Percentiles rank a stretch among this genome's conserved stretches.
Conservation (phyloP, 1,140 invertebrate genomes). For the Camponotus vicinus region DNA sequence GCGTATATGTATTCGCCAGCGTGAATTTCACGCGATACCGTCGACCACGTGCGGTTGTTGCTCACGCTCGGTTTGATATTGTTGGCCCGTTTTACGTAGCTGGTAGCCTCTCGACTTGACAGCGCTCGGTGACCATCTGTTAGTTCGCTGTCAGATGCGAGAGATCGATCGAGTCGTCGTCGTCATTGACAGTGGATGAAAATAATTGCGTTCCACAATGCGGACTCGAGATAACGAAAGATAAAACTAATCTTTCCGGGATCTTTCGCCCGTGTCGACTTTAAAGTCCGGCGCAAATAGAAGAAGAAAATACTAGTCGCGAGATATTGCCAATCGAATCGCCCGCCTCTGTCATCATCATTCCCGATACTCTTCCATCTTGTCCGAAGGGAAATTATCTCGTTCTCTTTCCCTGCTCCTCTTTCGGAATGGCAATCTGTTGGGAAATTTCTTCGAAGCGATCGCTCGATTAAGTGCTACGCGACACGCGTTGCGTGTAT, state of each 20-base stretch:
- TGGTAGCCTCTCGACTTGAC: conserved; percentile 53
- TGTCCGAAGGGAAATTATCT: not conserved
- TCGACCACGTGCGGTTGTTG: not conserved
- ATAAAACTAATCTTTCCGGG: conserved; percentile 48
- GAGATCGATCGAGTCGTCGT: conserved; percentile 52
- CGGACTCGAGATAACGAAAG: conserved; percentile 8
- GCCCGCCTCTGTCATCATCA: not conserved
- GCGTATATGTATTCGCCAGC: not conserved
- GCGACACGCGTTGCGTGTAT: conserved; percentile 1
- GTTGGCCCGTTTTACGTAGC: conserved; percentile 16
- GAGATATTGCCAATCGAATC: conserved; percentile 22
- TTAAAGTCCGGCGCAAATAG: not conserved
- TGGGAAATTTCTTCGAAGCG: not conserved
- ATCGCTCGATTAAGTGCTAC: conserved; percentile 25
- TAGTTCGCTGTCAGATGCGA: conserved; percentile 46
- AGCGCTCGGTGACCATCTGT: conserved; percentile 35
- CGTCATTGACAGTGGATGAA: conserved; percentile 27
- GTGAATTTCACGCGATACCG: not conserved
- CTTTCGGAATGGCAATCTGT: not conserved
- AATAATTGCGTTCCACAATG: conserved; percentile 33
- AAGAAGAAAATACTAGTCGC: not conserved
- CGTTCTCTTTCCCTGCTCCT: not conserved
- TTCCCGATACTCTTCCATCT: not conserved
- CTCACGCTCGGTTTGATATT: conserved; percentile 11
- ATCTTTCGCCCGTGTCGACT: conserved; percentile 34